Percentiles rank a stretch among this genome's conserved stretches.
These are phyloP conservation scores for Hyposmocoma kahamanoa DNA, from an alignment of 1,140 invertebrate genomes.

Conservation along the genomic window DNA sequence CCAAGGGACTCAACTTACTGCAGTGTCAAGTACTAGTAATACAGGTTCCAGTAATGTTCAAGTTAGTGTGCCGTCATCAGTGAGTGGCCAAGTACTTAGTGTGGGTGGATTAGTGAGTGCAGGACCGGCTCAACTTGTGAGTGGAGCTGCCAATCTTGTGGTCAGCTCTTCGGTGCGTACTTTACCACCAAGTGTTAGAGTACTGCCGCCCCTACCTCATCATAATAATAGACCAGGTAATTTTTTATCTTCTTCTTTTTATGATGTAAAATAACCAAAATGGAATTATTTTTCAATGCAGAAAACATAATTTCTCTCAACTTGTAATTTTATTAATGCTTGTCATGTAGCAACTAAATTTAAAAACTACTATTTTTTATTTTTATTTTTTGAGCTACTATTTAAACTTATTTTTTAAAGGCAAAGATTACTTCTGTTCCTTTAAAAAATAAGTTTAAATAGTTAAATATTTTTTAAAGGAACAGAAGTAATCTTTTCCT, in stretches of 20 bases:
- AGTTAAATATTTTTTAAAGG: too few relatives aligned
- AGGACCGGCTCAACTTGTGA: constrained; percentile 35
- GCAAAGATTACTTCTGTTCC: too few relatives aligned
- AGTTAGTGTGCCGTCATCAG: constrained; percentile 37
- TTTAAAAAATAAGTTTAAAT: too few relatives aligned
- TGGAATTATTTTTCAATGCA: too few relatives aligned
- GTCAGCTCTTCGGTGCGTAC: constrained; percentile 55
- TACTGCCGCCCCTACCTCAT: constrained; percentile 49
- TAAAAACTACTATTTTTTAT: too few relatives aligned
- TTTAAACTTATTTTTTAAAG: too few relatives aligned
- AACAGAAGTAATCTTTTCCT: too few relatives aligned
- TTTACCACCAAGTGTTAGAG: constrained; percentile 50
- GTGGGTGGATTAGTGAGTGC: constrained; percentile 42
- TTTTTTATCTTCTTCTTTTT: constrained; percentile 6
- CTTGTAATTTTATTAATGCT: too few relatives aligned
- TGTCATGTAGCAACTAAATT: too few relatives aligned
- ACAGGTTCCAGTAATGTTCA: constrained; percentile 35
- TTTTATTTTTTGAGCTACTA: too few relatives aligned
- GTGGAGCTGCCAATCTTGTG: constrained; percentile 43
- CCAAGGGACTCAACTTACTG: constrained; percentile 57
- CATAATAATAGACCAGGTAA: constrained; percentile 55
- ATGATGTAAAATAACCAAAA: neutral
- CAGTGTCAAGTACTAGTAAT: constrained; percentile 36
- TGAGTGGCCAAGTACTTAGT: constrained; percentile 54
- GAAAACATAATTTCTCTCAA: too few relatives aligned